Conservation (phyloP, 1,140 invertebrate genomes). For the Wasmannia auropunctata region DNA sequence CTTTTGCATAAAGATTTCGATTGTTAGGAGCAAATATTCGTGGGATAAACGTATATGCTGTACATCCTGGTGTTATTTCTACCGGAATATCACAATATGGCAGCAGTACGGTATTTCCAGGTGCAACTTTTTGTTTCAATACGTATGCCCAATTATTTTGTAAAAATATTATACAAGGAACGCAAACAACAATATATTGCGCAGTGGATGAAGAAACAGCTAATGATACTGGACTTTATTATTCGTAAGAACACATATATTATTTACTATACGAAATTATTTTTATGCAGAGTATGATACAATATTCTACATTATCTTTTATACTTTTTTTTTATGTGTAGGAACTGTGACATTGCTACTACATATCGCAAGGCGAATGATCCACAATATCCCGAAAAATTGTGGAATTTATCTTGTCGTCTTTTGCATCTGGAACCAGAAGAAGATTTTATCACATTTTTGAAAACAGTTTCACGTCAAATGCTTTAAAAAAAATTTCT, state of each 20-base stretch:
- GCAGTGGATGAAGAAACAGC: slow-evolving; percentile 89
- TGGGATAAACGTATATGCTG: slow-evolving; percentile 89
- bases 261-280: neutral
- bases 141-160: slow-evolving; percentile 70
- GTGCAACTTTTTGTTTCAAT: slow-evolving; percentile 63
- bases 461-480: neutral
- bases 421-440: slow-evolving; percentile 8
- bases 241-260: slow-evolving; percentile 85
- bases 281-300: neutral
- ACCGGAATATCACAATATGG: too few species aligned
- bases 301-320: too few species aligned
- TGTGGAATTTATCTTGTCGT: slow-evolving; percentile 9
- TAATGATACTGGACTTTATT: slow-evolving; percentile 88
- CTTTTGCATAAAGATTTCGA: neutral
- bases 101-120: slow-evolving; percentile 16
- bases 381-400: neutral
- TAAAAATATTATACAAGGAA: slow-evolving; percentile 89
- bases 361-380: neutral
- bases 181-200: slow-evolving; percentile 93
- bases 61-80: slow-evolving; percentile 85
- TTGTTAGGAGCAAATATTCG: slow-evolving; percentile 80
- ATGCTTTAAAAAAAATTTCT: neutral
- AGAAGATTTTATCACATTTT: neutral
- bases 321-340: neutral
- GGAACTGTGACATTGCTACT: neutral